Evolutionary conservation across 1,140 invertebrate genomes (phyloP), one percentile per base, ranked within the genome.

Genomic region (Cotesia typhae): DNA sequence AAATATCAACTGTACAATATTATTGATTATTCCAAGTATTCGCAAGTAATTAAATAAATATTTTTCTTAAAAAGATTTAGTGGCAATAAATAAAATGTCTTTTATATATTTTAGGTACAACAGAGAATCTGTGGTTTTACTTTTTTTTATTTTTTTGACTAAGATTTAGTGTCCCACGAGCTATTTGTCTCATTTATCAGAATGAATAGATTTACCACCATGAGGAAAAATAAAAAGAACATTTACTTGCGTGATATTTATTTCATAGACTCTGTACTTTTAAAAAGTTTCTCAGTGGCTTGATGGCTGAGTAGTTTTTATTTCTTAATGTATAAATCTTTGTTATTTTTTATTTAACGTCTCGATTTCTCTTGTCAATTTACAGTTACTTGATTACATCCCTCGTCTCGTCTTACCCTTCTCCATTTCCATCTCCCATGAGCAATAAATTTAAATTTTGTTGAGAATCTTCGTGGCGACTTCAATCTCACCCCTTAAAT

Each of bases 131-230:
- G 47, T 52, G 7, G 3, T 36, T 63, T 36, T 51, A 28, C 57
- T 37, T 47, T 3, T 37, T 20, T 47, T 47, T 20, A 73, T 73
- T 68, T 59, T 35, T 35, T 38, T 55, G 38, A 47, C 51, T 14
- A 35, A 10, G 52, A 36, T 37, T 38, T 64, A 17, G n/a, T 65
- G 41, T 38, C 59, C 61, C 37, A 41, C 70, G 4, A 70, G 20
- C 66, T 60, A 72, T 75, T 75, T 68, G 69, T 75, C 74, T 72
- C 71, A 70, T 75, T 78, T 78, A 78, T 76, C 70, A 75, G 72
- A 77, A 77, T 53, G 35, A 76, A 77, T 78, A 74, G 76, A 73
- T 76, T 72, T 73, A 74, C 72, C 74, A 77, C 38, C 51, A 63
- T 47, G 41, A 2, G 10, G 10, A 10, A 28, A 28, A 28, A 28